These are phyloP conservation scores for rat (Rattus norvegicus) DNA, from an alignment of 2,113 vertebrate genomes.

Conservation along the genomic window GRCr8 NC_086030.1:19929001-19929500, in stretches of 20 bases:
- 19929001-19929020: accelerated
- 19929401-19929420: background rate
- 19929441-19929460: background rate
- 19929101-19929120: background rate
- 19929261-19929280: too few species aligned
- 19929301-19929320: too few species aligned
- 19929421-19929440: background rate
- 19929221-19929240: background rate
- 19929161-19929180: background rate
- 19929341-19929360: too few species aligned
- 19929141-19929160: background rate
- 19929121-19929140: background rate
- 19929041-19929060: background rate
- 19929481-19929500: background rate
- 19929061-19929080: accelerated
- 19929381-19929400: too few species aligned
- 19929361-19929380: too few species aligned
- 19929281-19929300: too few species aligned
- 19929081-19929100: background rate
- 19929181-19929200: background rate
- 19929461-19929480: background rate
- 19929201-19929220: too few species aligned
- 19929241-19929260: too few species aligned
- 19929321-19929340: too few species aligned
- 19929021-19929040: background rate